Evolutionary conservation across 1,140 invertebrate species (phyloP), one percentile per base, ranked within the genome.

Genomic region (Campoletis sonorensis): DNA sequence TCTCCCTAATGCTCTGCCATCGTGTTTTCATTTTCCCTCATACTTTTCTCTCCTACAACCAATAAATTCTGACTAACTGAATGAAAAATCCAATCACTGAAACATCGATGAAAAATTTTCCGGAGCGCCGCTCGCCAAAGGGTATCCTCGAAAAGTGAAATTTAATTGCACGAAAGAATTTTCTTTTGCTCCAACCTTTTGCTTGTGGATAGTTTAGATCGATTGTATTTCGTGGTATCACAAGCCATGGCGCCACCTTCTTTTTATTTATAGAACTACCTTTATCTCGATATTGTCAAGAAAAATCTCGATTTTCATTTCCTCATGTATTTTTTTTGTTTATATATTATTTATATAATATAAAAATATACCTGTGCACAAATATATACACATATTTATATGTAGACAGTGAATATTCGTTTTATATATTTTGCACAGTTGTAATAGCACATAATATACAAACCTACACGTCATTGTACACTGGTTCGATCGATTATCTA

Each of bases 401-500:
- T 3, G 1, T 45, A 13, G 1, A 45, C 54, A 58, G 16, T 23
- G 21, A 23, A 58, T 4, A n/a, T 58, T 58, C 54, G 21, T 58
- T 4, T 58, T 4, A 58, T 58, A 58, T 58, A 58, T 21, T 21
- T n/a, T 21, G 54, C 8, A 58, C 54, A 58, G 54, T 58, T 21
- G 54, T 58, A 58, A 58, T 58, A 58, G 15, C 54, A 18, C 18
- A 23, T 58, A 21, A n/a, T 58, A 58, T 58, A 23, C 21, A 58
- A 58, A 10, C 21, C n/a, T 58, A 67, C 61, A 67, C 61, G 61
- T 67, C 23, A 67, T 67, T 67, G 23, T 67, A 67, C 23, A 26
- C 23, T 23, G 23, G 61, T 67, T 27, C 61, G 61, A 67, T 67
- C 61, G 61, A 67, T 67, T 67, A 67, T 67, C 61, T 27, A 67